Conservation (phyloP, 2,113 vertebrate genomes). For the Tinamus guttatus region DNA sequence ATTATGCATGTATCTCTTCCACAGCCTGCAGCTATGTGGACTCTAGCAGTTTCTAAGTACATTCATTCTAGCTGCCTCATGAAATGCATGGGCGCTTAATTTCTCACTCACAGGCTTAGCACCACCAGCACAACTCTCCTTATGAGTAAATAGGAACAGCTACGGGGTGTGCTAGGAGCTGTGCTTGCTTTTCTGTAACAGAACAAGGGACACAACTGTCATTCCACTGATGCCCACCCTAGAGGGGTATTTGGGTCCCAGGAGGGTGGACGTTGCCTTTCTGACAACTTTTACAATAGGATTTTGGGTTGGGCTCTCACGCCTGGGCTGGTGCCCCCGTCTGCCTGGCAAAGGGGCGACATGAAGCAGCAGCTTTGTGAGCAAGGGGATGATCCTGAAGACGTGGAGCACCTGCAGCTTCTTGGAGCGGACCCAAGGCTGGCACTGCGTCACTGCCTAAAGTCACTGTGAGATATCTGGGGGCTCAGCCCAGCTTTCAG, state of each 20-base stretch:
- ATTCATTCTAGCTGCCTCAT: not conserved
- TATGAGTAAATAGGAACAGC: not conserved
- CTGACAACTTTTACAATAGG: not conserved
- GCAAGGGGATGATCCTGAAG: not conserved
- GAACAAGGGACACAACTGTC: not conserved
- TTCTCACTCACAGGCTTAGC: not conserved
- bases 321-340: no score
- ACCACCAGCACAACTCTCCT: not conserved
- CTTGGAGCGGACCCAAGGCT: not conserved
- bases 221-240: fast-evolving
- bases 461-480: not conserved
- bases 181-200: not conserved
- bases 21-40: not conserved
- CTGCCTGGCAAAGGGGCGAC: not conserved
- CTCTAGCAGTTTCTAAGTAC: not conserved
- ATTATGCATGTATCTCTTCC: conserved; percentile 26
- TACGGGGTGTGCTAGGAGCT: fast-evolving
- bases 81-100: not conserved
- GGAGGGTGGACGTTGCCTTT: not conserved
- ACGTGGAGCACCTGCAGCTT: not conserved
- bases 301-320: not conserved
- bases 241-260: not conserved
- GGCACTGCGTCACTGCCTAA: not conserved
- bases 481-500: not conserved
- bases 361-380: not conserved